A percentile compares a stretch with the other conserved stretches of the same genome.
Evolutionary conservation across 2,113 vertebrate species (phyloP).

Genomic region (Cephalopterus ornatus): DNA sequence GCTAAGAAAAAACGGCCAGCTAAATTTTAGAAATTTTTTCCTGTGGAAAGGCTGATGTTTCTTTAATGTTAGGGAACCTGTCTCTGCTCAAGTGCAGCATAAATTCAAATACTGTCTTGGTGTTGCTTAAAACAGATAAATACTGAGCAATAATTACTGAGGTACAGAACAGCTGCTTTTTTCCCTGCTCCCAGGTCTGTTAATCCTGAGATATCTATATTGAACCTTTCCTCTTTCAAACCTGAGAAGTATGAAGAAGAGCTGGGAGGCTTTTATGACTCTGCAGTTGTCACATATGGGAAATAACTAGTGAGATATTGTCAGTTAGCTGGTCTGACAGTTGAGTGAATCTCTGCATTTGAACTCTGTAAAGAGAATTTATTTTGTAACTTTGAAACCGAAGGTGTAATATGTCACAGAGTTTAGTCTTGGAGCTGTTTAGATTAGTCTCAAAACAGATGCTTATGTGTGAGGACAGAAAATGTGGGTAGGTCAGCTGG

Average conservation of each 20-base stretch:
- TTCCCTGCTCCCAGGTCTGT: not conserved
- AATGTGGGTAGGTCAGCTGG: not conserved
- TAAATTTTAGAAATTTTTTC: not conserved
- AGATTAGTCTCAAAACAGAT: not conserved
- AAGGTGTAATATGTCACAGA: not conserved
- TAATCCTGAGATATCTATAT: not conserved
- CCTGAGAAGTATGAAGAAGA: not conserved
- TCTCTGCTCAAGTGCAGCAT: constrained; percentile 11
- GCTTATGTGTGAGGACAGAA: not conserved
- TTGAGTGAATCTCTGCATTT: not conserved
- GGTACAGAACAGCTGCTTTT: not conserved
- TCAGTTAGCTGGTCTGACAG: not conserved
- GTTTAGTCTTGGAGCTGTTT: not conserved
- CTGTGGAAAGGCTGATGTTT: constrained; percentile 35
- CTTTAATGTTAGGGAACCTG: not conserved
- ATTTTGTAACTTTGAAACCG: not conserved
- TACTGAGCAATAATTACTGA: constrained; percentile 35
- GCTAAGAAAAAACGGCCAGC: not conserved
- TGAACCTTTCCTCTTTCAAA: not conserved
- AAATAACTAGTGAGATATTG: not conserved
- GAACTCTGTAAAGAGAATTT: not conserved
- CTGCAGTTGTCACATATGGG: not conserved
- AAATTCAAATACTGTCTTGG: constrained; percentile 20
- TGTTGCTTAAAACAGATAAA: constrained; percentile 21
- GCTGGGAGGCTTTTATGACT: not conserved